These are phyloP conservation scores for Bombus vancouverensis DNA, from an alignment of 1,140 invertebrate genomes.

Conservation along the genomic window DNA sequence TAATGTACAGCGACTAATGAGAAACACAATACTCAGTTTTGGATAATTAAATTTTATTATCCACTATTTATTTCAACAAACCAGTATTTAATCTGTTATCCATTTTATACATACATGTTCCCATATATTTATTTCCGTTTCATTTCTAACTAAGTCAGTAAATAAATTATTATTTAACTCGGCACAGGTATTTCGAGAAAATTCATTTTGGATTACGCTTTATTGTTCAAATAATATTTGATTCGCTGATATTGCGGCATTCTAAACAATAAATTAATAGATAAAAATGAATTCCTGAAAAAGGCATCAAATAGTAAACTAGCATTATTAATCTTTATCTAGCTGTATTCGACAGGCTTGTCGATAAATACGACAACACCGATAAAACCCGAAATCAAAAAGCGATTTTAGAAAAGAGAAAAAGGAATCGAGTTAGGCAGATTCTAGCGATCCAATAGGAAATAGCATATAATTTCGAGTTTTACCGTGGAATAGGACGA, in stretches of 20 bases:
- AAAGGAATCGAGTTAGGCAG: conserved; percentile 48
- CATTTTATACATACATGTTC: no score
- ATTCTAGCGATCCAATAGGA: conserved; percentile 59
- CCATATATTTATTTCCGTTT: neutral
- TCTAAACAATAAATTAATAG: neutral
- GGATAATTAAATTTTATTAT: no score
- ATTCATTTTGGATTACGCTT: neutral
- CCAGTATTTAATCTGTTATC: no score
- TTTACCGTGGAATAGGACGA: conserved; percentile 36
- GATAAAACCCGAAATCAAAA: conserved; percentile 26
- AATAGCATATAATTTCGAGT: conserved; percentile 64
- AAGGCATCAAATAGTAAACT: no score
- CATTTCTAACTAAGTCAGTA: neutral
- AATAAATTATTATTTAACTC: neutral
- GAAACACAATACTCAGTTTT: no score
- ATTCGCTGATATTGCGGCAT: neutral
- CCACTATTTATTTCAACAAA: no score
- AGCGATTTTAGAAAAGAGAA: neutral
- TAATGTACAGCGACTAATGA: no score
- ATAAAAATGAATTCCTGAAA: neutral
- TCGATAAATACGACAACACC: neutral
- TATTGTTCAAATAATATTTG: neutral
- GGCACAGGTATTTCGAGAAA: no score
- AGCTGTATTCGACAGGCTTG: no score
- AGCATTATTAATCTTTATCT: no score